These are phyloP conservation scores for Lamellibrachia satsuma DNA, from an alignment of 2,888 invertebrate genomes.

Conservation along the genomic window DNA sequence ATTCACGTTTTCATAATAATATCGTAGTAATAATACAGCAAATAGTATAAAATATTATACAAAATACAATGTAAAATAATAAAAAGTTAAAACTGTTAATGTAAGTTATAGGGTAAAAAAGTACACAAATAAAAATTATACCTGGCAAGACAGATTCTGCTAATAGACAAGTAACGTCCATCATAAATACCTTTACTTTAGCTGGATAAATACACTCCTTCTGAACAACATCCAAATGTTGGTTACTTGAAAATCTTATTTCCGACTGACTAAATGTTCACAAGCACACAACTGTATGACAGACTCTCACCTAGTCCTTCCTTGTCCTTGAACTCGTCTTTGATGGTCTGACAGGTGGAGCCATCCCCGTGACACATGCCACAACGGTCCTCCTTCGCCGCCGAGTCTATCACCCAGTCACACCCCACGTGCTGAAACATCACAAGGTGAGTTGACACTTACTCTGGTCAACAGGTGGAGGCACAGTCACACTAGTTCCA, in stretches of 20 bases:
- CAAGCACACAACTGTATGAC: background rate
- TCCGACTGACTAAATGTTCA: background rate
- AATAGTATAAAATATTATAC: no score
- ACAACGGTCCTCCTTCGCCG: conserved; percentile 82
- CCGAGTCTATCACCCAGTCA: conserved; percentile 86
- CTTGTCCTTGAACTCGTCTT: conserved; percentile 70
- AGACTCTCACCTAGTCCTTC: conserved; percentile 32
- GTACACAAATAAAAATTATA: background rate
- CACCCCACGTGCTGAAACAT: conserved; percentile 83
- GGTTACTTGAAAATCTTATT: no score
- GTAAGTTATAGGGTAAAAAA: no score
- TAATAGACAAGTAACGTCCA: no score
- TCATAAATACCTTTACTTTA: no score
- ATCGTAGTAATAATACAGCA: no score
- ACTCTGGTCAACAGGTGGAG: background rate
- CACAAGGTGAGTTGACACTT: background rate
- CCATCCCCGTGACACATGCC: conserved; percentile 88
- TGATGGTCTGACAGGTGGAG: conserved; percentile 79
- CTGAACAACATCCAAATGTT: no score
- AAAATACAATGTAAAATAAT: no score
- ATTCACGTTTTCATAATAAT: no score
- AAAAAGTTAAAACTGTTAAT: no score
- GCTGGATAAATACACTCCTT: no score
- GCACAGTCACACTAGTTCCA: background rate
- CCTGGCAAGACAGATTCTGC: no score